These are phyloP conservation scores for Phyllotreta striolata DNA, from an alignment of 2,888 invertebrate genomes.

Conservation along the genomic window DNA sequence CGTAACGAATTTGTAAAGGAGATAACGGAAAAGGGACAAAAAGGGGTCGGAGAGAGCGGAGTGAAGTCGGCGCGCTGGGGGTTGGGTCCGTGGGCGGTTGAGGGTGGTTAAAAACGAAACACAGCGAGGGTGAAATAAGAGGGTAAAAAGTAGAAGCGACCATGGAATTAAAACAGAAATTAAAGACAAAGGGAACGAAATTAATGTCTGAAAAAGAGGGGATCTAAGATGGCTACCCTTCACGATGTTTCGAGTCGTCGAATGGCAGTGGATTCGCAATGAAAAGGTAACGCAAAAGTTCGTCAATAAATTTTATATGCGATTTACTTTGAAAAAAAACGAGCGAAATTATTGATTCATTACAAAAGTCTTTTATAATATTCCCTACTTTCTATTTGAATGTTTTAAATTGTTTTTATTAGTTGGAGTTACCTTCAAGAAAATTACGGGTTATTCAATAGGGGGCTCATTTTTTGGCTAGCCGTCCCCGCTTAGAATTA, in stretches of 20 bases:
- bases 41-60: conserved; percentile 32
- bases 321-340: too few relatives aligned
- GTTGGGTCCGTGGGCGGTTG: conserved; percentile 27
- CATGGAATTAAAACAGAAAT: conserved; percentile 62
- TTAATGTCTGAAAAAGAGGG: conserved; percentile 57
- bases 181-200: conserved; percentile 62
- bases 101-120: conserved; percentile 47
- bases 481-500: conserved; percentile 45
- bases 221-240: conserved; percentile 52
- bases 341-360: too few relatives aligned
- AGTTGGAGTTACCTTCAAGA: too few relatives aligned
- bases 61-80: conserved; percentile 19
- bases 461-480: background rate
- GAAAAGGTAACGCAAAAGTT: background rate
- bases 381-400: conserved; percentile 17
- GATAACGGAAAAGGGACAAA: conserved; percentile 38
- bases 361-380: too few relatives aligned
- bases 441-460: too few relatives aligned
- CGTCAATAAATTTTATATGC: background rate
- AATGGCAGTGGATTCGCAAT: background rate
- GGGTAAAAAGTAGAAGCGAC: conserved; percentile 62
- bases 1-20: conserved; percentile 43
- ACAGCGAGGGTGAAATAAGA: conserved; percentile 60
- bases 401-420: too few relatives aligned
- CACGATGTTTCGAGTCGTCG: conserved; percentile 28